Evolutionary conservation across 2,113 vertebrate genomes (phyloP).

Genomic region (Odocoileus virginianus): DNA sequence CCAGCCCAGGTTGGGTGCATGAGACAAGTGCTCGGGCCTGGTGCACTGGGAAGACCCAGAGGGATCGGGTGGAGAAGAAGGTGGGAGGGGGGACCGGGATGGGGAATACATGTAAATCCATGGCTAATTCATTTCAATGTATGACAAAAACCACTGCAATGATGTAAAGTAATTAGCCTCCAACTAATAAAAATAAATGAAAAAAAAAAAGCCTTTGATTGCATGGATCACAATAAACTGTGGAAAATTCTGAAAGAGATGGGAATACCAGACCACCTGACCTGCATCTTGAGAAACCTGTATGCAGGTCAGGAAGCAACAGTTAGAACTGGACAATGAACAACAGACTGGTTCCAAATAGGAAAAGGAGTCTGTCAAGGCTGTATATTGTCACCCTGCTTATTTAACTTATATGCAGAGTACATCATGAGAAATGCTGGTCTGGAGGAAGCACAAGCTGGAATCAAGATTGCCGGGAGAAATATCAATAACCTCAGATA

Average conservation of each 20-base stretch:
- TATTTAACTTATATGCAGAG: not conserved
- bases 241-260: not conserved
- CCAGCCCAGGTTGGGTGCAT: no score
- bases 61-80: no score
- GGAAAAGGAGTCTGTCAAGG: fast-evolving
- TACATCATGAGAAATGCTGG: not conserved
- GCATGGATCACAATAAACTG: not conserved
- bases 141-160: no score
- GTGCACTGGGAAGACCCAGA: no score
- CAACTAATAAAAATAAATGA: no score
- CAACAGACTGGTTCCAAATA: not conserved
- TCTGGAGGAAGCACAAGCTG: not conserved
- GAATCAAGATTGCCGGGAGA: not conserved
- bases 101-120: no score
- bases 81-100: no score
- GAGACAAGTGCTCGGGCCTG: no score
- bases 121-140: no score
- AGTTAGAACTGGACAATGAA: not conserved
- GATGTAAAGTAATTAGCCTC: no score
- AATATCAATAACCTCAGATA: not conserved
- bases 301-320: not conserved
- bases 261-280: not conserved
- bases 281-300: not conserved
- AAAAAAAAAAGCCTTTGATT: not conserved
- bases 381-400: not conserved